Evolutionary conservation across 2,888 invertebrate species (phyloP).

Genomic region (Phoronis australis): DNA sequence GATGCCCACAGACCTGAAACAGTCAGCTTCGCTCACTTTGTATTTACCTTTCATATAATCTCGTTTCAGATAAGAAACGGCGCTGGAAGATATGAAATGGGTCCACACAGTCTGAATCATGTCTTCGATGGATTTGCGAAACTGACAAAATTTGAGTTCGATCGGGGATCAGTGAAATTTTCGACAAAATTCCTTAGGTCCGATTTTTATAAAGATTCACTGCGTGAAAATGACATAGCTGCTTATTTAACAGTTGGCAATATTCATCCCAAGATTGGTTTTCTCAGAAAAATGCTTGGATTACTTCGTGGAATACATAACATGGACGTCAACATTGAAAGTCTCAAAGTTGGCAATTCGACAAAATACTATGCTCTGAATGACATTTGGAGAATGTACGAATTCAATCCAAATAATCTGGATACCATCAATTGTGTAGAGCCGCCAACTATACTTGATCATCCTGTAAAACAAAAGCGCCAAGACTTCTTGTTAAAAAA

Average conservation of each 20-base stretch:
- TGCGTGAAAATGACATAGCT: slow-evolving; percentile 24
- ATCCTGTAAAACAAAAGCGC: neutral
- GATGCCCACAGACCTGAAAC: too few relatives aligned
- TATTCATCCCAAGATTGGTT: slow-evolving; percentile 29
- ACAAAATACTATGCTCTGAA: slow-evolving; percentile 30
- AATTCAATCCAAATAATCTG: slow-evolving; percentile 21
- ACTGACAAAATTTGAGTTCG: slow-evolving; percentile 28
- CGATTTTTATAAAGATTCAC: slow-evolving; percentile 30
- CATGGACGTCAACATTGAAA: slow-evolving; percentile 41
- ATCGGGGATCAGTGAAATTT: slow-evolving; percentile 23
- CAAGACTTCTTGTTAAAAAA: neutral
- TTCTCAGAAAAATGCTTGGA: slow-evolving; percentile 24
- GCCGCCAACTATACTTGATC: slow-evolving; percentile 14
- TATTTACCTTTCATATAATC: slow-evolving; percentile 54
- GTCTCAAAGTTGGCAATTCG: slow-evolving; percentile 13
- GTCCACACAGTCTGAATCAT: slow-evolving; percentile 24
- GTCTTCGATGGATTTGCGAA: slow-evolving; percentile 38
- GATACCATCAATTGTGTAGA: slow-evolving; percentile 18
- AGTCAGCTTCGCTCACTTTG: too few relatives aligned
- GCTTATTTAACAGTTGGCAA: slow-evolving; percentile 38
- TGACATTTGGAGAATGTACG: slow-evolving; percentile 43
- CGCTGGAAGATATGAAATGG: slow-evolving; percentile 31
- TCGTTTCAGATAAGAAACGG: slow-evolving; percentile 60
- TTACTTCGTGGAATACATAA: slow-evolving; percentile 40
- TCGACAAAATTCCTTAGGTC: slow-evolving; percentile 31